A percentile compares a stretch with the other conserved stretches of the same genome.
Evolutionary conservation across 2,888 invertebrate genomes (phyloP).

Genomic region (Podotricha telesiphe): DNA sequence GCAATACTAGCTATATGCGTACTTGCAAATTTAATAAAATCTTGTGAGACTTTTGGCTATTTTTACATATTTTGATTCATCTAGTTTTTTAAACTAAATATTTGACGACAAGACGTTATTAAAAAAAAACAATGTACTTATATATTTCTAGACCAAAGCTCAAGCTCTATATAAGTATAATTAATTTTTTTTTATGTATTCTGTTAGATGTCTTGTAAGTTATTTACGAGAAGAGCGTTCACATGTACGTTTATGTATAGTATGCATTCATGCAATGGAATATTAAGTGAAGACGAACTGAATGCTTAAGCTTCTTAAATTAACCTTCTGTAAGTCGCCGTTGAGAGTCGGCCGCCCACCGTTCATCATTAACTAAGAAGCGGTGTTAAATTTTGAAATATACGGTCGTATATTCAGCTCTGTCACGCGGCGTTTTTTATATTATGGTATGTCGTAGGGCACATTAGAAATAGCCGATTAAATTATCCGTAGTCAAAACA

Average conservation of each 20-base stretch:
- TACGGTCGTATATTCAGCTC: conserved; percentile 12
- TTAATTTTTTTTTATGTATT: neutral
- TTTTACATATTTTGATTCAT: too few species aligned
- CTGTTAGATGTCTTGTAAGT: neutral
- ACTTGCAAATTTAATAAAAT: too few species aligned
- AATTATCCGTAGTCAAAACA: too few species aligned
- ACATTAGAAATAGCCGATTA: neutral
- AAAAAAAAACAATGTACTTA: neutral
- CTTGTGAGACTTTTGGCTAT: too few species aligned
- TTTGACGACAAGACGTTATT: too few species aligned
- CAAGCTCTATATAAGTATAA: too few species aligned
- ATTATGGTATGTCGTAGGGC: neutral
- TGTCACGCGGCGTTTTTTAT: neutral
- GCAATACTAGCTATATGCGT: too few species aligned
- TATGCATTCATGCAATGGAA: neutral
- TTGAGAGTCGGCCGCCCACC: conserved; percentile 9
- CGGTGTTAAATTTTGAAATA: conserved; percentile 18
- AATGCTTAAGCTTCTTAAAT: conserved; percentile 28
- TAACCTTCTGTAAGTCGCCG: conserved; percentile 27
- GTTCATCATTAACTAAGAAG: conserved; percentile 29
- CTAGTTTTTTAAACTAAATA: too few species aligned
- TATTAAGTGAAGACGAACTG: conserved; percentile 22
- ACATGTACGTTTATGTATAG: neutral
- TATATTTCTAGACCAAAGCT: neutral
- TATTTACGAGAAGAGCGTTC: neutral